Conservation (phyloP, 2,888 invertebrate genomes). For the Watsonalla cultraria region DNA sequence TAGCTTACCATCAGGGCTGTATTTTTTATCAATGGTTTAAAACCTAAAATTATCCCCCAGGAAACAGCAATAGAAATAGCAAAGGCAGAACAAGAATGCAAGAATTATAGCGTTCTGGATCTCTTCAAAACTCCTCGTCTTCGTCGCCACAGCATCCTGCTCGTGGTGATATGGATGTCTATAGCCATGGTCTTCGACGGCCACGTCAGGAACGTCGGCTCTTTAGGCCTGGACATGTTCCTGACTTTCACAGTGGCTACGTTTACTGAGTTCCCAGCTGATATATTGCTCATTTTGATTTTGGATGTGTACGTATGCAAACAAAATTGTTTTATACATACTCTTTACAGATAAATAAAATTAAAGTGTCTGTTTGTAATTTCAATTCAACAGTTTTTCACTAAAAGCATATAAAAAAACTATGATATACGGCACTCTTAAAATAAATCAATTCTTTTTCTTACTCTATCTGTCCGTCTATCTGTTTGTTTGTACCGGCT, state of each 20-base stretch:
- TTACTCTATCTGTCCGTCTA: too few relatives aligned
- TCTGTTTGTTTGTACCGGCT: not conserved
- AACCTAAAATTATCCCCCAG: slow-evolving; percentile 34
- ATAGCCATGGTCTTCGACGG: slow-evolving; percentile 93
- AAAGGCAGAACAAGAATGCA: slow-evolving; percentile 83
- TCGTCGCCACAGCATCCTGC: slow-evolving; percentile 83
- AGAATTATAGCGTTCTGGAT: slow-evolving; percentile 86
- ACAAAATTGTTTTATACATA: not conserved
- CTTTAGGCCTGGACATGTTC: slow-evolving; percentile 88
- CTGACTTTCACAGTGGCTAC: slow-evolving; percentile 90
- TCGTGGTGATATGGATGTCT: slow-evolving; percentile 90
- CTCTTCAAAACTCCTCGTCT: slow-evolving; percentile 88
- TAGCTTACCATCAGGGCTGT: too few relatives aligned
- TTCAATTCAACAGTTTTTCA: too few relatives aligned
- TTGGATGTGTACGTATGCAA: slow-evolving; percentile 77
- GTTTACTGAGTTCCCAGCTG: slow-evolving; percentile 91
- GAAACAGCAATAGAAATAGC: slow-evolving; percentile 82
- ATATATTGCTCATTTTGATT: slow-evolving; percentile 84
- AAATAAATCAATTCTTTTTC: too few relatives aligned
- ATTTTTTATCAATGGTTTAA: too few relatives aligned
- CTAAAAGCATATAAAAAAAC: not conserved
- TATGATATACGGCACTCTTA: not conserved
- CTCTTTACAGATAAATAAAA: too few relatives aligned
- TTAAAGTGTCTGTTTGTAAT: too few relatives aligned
- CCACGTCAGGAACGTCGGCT: slow-evolving; percentile 91